Conservation (phyloP, 1,140 invertebrate species). For the Drosophila simulans region DNA sequence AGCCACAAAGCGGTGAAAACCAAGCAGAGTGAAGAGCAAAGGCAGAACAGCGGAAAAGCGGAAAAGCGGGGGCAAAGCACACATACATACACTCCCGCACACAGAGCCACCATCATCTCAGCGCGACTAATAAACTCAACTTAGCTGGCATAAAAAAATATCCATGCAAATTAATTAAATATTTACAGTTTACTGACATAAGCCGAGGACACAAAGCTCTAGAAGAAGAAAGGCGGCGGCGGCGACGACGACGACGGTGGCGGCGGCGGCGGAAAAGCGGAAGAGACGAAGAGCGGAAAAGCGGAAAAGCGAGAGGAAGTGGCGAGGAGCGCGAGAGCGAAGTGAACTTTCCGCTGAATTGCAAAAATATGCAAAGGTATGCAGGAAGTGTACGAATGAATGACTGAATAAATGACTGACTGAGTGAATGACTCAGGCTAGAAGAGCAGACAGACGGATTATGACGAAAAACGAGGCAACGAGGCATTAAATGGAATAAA, state of each 20-base stretch:
- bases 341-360: conserved; percentile 78
- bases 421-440: conserved; percentile 31
- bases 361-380: conserved; percentile 82
- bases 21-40: neutral
- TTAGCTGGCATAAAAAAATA: conserved; percentile 77
- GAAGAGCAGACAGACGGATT: conserved; percentile 37
- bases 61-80: conserved; percentile 4
- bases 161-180: conserved; percentile 82
- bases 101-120: conserved; percentile 34
- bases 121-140: conserved; percentile 77
- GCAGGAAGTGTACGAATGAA: conserved; percentile 47
- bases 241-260: neutral
- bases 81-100: conserved; percentile 12
- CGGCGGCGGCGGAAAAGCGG: too few species aligned
- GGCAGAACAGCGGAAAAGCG: conserved; percentile 23
- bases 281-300: conserved; percentile 4
- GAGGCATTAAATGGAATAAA: too few species aligned
- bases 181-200: conserved; percentile 81
- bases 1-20: conserved; percentile 17
- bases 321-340: conserved; percentile 26
- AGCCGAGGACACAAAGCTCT: conserved; percentile 42
- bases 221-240: conserved; percentile 9
- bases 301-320: conserved; percentile 22
- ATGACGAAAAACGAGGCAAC: neutral
- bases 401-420: conserved; percentile 52